A percentile compares a stretch with the other conserved stretches of the same genome.
Conservation (phyloP, 2,888 invertebrate genomes). For the Pegoplata infirma region DNA sequence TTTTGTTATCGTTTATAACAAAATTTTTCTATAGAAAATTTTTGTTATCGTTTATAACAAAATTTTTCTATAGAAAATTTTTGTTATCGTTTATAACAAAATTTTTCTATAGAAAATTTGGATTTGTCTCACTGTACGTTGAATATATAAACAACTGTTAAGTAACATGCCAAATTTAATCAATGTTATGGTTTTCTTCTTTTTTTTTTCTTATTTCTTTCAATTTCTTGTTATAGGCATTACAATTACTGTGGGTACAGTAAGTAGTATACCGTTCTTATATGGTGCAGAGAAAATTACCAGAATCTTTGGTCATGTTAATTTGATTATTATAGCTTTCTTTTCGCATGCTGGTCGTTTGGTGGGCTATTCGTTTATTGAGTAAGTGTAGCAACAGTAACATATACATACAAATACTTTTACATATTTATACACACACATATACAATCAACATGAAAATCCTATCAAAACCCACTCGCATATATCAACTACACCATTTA, state of each 20-base stretch:
- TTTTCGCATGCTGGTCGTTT: constrained; percentile 90
- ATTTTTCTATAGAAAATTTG: too few relatives aligned
- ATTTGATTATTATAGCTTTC: constrained; percentile 90
- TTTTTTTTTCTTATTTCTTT: constrained; percentile 8
- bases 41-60: too few relatives aligned
- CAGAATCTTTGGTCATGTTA: constrained; percentile 88
- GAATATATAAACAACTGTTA: constrained; percentile 5
- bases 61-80: too few relatives aligned
- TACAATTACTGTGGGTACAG: constrained; percentile 90
- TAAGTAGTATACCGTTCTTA: constrained; percentile 90
- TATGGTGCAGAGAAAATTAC: constrained; percentile 91
- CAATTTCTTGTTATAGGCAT: constrained; percentile 80
- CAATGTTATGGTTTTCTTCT: constrained; percentile 34
- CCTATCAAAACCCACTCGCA: constrained; percentile 17
- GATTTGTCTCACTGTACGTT: not conserved
- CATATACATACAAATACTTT: constrained; percentile 22
- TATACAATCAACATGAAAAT: constrained; percentile 10
- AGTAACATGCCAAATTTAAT: constrained; percentile 46
- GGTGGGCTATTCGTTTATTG: constrained; percentile 90
- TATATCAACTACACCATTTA: not conserved
- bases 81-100: too few relatives aligned
- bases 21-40: too few relatives aligned
- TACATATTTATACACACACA: not conserved
- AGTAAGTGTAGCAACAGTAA: constrained; percentile 80
- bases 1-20: too few relatives aligned